These are phyloP conservation scores for Horisme vitalbata DNA, from an alignment of 2,888 invertebrate genomes.

Conservation along the genomic window DNA sequence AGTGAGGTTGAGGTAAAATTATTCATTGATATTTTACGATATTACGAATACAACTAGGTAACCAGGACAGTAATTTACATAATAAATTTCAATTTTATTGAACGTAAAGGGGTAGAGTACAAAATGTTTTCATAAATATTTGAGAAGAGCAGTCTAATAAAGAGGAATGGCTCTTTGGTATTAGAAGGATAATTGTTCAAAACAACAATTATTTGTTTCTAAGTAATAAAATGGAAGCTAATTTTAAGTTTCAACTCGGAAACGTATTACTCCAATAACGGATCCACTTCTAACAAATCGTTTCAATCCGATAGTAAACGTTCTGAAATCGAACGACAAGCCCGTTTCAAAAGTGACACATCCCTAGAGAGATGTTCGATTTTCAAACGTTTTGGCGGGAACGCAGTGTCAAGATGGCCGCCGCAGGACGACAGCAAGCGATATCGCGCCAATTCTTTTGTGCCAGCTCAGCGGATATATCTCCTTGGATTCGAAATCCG, in stretches of 20 bases:
- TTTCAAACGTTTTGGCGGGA: constrained; percentile 36
- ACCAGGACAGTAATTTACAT: constrained; percentile 35
- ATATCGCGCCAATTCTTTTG: constrained; percentile 79
- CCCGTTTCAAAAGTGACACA: constrained; percentile 38
- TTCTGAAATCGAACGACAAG: constrained; percentile 66
- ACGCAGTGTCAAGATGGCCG: constrained; percentile 42
- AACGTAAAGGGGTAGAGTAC: constrained; percentile 33
- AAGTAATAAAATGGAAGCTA: not conserved
- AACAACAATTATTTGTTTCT: not conserved
- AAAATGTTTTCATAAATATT: constrained; percentile 34
- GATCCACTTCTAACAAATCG: constrained; percentile 33
- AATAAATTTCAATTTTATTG: constrained; percentile 37
- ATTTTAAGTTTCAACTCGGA: constrained; percentile 2
- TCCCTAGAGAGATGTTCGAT: constrained; percentile 56
- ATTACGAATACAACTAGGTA: constrained; percentile 32
- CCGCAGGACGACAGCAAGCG: constrained; percentile 48
- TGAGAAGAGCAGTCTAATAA: constrained; percentile 14
- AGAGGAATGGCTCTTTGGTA: constrained; percentile 7
- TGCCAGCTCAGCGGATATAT: constrained; percentile 57
- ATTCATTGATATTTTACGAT: constrained; percentile 34
- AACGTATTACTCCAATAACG: constrained; percentile 28
- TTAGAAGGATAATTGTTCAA: not conserved
- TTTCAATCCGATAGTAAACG: constrained; percentile 58
- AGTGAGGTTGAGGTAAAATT: constrained; percentile 25
- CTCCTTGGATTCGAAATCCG: constrained; percentile 58